phyloP scores from a whole-genome alignment of 1,140 invertebrate genomes.

The Teleopsis dalmanni region DNA sequence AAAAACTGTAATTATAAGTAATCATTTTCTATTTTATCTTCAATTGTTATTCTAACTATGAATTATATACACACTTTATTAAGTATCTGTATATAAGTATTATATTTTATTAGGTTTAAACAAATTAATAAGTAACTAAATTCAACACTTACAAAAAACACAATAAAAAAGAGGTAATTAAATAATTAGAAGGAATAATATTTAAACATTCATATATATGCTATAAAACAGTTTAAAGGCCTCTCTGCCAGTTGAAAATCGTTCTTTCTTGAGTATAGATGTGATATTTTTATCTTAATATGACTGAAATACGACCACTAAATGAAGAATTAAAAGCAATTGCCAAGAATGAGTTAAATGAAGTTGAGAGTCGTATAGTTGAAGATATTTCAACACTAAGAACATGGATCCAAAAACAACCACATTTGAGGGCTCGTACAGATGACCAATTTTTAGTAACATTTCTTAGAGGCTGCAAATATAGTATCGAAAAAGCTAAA shows the following conservation, averaged over 20 bases:
- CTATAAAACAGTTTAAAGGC: background rate
- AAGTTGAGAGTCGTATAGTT: conserved; percentile 36
- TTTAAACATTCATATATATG: too few relatives aligned
- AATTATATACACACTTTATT: too few relatives aligned
- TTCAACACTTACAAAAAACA: too few relatives aligned
- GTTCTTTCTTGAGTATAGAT: background rate
- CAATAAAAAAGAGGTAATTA: too few relatives aligned
- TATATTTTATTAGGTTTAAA: too few relatives aligned
- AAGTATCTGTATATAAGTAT: too few relatives aligned
- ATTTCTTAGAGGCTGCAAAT: conserved; percentile 57
- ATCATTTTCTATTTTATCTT: too few relatives aligned
- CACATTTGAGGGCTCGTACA: conserved; percentile 44
- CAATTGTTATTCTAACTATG: too few relatives aligned
- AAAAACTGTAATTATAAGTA: too few relatives aligned
- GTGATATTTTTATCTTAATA: background rate
- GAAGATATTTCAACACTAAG: conserved; percentile 49
- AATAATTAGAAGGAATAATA: too few relatives aligned
- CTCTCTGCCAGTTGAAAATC: conserved; percentile 1
- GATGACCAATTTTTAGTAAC: conserved; percentile 53
- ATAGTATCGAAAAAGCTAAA: conserved; percentile 54
- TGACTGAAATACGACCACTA: conserved; percentile 10
- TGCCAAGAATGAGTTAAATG: conserved; percentile 43
- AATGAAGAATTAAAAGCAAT: conserved; percentile 11
- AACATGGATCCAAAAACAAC: conserved; percentile 54
- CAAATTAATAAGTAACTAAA: too few relatives aligned